phyloP scores from a whole-genome alignment of 2,113 vertebrate species.

The Pagrus major region DNA sequence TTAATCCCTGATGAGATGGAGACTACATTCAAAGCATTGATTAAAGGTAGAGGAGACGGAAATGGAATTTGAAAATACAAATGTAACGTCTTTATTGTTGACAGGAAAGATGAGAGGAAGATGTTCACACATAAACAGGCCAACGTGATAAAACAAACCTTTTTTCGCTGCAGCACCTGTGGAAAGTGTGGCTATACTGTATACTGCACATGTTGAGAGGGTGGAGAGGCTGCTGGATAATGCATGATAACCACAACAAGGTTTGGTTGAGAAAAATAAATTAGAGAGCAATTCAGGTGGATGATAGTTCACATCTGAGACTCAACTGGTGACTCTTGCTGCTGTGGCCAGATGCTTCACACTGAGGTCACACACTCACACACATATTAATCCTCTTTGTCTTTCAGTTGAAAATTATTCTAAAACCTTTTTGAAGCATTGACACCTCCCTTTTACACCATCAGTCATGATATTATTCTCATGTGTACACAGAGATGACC shows the following conservation, averaged over 20 bases:
- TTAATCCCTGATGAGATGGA: too few species aligned
- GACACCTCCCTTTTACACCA: too few species aligned
- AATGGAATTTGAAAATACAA: background rate
- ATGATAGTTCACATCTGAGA: background rate
- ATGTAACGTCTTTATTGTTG: background rate
- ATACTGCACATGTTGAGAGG: background rate
- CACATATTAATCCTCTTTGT: background rate
- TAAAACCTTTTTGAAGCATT: too few species aligned
- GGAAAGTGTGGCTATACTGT: background rate
- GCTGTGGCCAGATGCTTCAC: background rate
- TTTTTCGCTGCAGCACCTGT: background rate
- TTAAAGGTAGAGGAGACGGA: too few species aligned
- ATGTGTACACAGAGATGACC: background rate
- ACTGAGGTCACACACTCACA: background rate
- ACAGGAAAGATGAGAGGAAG: background rate
- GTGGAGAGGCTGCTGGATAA: background rate
- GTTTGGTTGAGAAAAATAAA: background rate
- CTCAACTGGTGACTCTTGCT: background rate
- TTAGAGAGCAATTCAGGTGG: background rate
- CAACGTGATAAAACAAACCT: background rate
- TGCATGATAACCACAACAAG: background rate
- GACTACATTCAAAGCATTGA: too few species aligned
- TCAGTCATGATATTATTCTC: too few species aligned
- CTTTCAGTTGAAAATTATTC: background rate
- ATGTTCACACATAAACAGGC: background rate